Conservation (phyloP, 1,140 invertebrate species). For the Danaus plexippus region DNA sequence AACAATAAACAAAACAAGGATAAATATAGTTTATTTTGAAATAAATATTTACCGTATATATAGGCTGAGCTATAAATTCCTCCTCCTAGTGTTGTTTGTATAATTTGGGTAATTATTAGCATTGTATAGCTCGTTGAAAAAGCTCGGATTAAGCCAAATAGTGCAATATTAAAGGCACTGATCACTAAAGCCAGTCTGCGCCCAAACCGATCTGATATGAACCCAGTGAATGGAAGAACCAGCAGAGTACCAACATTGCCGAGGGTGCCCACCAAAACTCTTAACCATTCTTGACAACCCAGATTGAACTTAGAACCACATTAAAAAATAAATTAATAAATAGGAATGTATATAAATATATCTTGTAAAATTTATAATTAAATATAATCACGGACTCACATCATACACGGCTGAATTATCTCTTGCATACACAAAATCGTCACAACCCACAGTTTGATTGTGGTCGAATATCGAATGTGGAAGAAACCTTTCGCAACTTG, state of each 20-base stretch:
- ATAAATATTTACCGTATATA: constrained; percentile 44
- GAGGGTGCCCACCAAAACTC: constrained; percentile 28
- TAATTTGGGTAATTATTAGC: constrained; percentile 76
- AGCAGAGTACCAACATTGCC: constrained; percentile 38
- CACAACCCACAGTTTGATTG: constrained; percentile 19
- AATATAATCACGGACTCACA: constrained; percentile 19
- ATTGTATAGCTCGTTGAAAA: constrained; percentile 77
- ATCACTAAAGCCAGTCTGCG: constrained; percentile 76
- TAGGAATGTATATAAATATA: not conserved
- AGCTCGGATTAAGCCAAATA: constrained; percentile 76
- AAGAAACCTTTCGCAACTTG: constrained; percentile 27
- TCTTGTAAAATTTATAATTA: not conserved
- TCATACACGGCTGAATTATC: constrained; percentile 44
- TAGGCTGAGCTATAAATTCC: constrained; percentile 57
- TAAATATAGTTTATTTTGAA: not conserved
- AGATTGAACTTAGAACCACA: constrained; percentile 29
- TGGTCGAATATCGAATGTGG: constrained; percentile 30
- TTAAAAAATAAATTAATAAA: not conserved
- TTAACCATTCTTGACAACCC: constrained; percentile 37
- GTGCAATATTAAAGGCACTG: constrained; percentile 62
- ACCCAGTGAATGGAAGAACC: constrained; percentile 45
- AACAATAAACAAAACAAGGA: not conserved
- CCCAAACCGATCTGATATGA: constrained; percentile 75
- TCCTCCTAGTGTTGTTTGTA: constrained; percentile 72
- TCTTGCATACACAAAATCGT: constrained; percentile 25